Evolutionary conservation across 2,888 invertebrate species (phyloP).

Genomic region (Magallana nippona): DNA sequence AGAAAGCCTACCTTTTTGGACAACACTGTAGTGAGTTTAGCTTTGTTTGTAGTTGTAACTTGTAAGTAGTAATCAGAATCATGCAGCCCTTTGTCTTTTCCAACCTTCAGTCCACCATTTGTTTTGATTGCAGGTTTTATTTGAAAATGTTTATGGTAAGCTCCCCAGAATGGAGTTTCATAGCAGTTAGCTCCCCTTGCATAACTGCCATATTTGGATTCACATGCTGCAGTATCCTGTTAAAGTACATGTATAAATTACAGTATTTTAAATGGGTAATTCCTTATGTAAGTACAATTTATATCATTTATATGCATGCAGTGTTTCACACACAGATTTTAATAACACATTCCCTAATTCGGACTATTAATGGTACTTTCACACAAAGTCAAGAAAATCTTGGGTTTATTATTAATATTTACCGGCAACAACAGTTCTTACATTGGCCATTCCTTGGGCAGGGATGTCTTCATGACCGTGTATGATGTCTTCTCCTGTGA

Average conservation of each 20-base stretch:
- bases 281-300: background rate
- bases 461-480: slow-evolving; percentile 55
- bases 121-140: slow-evolving; percentile 50
- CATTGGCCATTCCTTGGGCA: slow-evolving; percentile 53
- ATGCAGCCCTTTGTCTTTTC: slow-evolving; percentile 58
- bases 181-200: slow-evolving; percentile 51
- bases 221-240: slow-evolving; percentile 41
- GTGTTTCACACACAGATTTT: background rate
- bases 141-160: slow-evolving; percentile 63
- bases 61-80: slow-evolving; percentile 66
- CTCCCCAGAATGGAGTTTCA: slow-evolving; percentile 62
- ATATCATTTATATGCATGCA: background rate
- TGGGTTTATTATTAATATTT: too few relatives aligned
- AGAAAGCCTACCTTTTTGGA: slow-evolving; percentile 55
- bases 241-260: background rate
- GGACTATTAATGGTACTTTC: too few relatives aligned
- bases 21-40: slow-evolving; percentile 57
- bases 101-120: slow-evolving; percentile 40
- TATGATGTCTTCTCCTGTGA: slow-evolving; percentile 48
- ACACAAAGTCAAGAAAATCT: too few relatives aligned
- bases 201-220: slow-evolving; percentile 36
- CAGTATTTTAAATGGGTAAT: background rate
- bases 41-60: slow-evolving; percentile 62
- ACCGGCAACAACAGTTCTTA: background rate
- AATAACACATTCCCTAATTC: background rate